Evolutionary conservation across 2,888 invertebrate genomes (phyloP).

Genomic region (Spatulosminthurus flaviceps): DNA sequence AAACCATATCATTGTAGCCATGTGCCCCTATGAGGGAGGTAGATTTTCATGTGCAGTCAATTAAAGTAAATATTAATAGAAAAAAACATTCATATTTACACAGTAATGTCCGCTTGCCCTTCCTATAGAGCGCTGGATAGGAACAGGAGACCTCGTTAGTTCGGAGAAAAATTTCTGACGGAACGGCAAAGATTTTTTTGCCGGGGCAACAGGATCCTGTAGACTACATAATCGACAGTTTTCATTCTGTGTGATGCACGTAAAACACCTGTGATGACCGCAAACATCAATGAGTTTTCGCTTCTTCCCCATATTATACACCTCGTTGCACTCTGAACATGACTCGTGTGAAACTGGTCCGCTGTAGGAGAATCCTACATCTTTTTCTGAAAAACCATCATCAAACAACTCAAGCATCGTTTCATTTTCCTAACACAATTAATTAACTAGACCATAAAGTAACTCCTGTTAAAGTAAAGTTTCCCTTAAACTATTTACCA

Average conservation of each 20-base stretch:
- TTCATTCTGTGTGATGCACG: conserved; percentile 92
- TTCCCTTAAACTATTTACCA: too few relatives aligned
- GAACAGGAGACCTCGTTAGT: conserved; percentile 44
- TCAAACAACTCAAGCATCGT: too few relatives aligned
- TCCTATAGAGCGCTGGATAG: conserved; percentile 68
- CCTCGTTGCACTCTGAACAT: conserved; percentile 42
- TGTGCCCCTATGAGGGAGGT: too few relatives aligned
- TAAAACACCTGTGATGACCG: conserved; percentile 94
- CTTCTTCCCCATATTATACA: conserved; percentile 82
- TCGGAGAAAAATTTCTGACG: conserved; percentile 46
- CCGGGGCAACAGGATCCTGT: conserved; percentile 53
- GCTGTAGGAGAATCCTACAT: conserved; percentile 36
- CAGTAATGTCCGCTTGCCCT: conserved; percentile 75
- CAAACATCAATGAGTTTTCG: conserved; percentile 93
- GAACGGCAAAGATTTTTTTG: conserved; percentile 56
- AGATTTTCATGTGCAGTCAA: not conserved
- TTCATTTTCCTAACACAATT: too few relatives aligned
- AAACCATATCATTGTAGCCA: not conserved
- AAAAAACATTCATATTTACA: conserved; percentile 70
- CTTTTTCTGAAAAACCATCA: conserved; percentile 31
- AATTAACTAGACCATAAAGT: too few relatives aligned
- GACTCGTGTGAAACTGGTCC: conserved; percentile 29
- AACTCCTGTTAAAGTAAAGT: too few relatives aligned
- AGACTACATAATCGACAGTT: conserved; percentile 83
- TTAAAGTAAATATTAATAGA: conserved; percentile 4